Base-by-base conservation (phyloP, 2,113 vertebrate genomes). In the Sarotherodon lohbergeri region DNA sequence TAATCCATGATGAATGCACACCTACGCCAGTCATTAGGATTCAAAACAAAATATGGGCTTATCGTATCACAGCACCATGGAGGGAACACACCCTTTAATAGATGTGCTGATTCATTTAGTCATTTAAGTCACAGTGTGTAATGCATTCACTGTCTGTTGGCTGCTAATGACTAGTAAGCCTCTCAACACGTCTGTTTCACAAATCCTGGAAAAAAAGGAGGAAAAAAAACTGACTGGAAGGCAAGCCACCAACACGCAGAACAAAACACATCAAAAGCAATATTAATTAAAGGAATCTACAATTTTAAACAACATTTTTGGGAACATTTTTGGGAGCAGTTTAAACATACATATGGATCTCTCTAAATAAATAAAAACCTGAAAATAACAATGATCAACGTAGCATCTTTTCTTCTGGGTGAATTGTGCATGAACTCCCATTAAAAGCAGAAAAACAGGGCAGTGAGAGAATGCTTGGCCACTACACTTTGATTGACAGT, bases 1-100 rank as follows among this genome's bases (percentile, higher is more conserved):
- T 96, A 96, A 94, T 91, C 91, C 92, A 91, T 96, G 96, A 96
- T 97, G 94, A 97, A 96, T 96, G 95, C 93, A 95, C 95, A 96
- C 95, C 96, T 96, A 96, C 90, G 90, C 94, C 94, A 95, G 92
- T 97, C 96, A 95, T 97, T 96, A 96, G 94, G 93, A 96, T 95
- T 92, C 95, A 95, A 94, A 95, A 95, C 95, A 96, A 96, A 96
- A 97, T 96, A 91, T 90, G 92, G 92, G 95, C 92, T 96, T 95
- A 96, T 95, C 94, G 87, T 93, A 94, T 95, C 94, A 93, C 41
- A 86, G 94, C 93, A 94, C 92, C 89, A 87, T 88, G 93, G 93
- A 90, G 89, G 86, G 92, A 94, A 92, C 93, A 93, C 93, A 94
- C 92, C 89, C 95, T 93, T 94, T 95, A 96, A 97, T 96, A 96